Evolutionary conservation across 23 tunicate species (phyloP).

Genomic region (Trididemnum nubilum): DNA sequence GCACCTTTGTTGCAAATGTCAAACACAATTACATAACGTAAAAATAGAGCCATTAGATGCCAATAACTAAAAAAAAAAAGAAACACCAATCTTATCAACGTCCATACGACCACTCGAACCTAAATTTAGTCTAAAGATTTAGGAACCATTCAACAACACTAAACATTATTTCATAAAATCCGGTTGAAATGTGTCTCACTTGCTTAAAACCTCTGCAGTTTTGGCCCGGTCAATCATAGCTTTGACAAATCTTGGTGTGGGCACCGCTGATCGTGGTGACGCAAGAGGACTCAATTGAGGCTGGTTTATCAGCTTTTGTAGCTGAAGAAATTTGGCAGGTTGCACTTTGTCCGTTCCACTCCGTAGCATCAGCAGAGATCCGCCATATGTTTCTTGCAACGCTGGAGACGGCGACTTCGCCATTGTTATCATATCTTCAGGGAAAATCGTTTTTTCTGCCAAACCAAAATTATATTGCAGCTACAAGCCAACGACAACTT

Average conservation of each 20-base stretch:
- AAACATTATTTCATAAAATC: too few relatives aligned
- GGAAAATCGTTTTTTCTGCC: background rate
- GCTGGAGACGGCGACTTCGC: conserved; percentile 57
- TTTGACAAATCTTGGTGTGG: conserved; percentile 37
- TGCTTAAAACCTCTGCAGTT: background rate
- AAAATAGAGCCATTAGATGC: too few relatives aligned
- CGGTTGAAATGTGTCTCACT: background rate
- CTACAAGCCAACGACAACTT: too few relatives aligned
- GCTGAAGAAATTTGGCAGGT: conserved; percentile 41
- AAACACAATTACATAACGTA: too few relatives aligned
- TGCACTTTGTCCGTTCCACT: conserved; percentile 23
- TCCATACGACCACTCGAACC: too few relatives aligned
- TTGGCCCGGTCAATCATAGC: background rate
- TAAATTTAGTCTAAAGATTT: too few relatives aligned
- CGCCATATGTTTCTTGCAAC: conserved; percentile 38
- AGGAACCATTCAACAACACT: too few relatives aligned
- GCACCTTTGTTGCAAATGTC: too few relatives aligned
- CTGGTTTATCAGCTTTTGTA: conserved; percentile 30
- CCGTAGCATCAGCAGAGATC: conserved; percentile 48
- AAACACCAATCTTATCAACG: too few relatives aligned
- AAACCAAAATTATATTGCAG: too few relatives aligned
- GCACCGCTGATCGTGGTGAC: conserved; percentile 12
- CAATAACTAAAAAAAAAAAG: too few relatives aligned
- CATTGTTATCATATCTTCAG: conserved; percentile 53
- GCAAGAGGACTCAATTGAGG: conserved; percentile 9